Conservation (phyloP, 2,797 vertebrate species). For the Acanthurus tractus region DNA sequence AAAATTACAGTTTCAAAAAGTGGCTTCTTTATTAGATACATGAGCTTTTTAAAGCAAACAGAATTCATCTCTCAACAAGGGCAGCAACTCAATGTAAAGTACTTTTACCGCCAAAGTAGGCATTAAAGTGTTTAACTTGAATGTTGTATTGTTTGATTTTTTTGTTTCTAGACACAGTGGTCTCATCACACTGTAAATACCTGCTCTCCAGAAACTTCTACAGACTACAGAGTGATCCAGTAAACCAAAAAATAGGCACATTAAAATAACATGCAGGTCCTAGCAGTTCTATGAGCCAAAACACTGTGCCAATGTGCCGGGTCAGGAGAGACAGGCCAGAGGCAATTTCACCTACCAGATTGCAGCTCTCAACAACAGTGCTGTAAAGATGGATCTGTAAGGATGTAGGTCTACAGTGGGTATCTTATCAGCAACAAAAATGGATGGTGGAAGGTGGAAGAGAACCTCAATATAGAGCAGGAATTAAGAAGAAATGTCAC, state of each 20-base stretch:
- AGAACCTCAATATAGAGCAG: neutral
- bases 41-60: slow-evolving; percentile 39
- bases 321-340: slow-evolving; percentile 17
- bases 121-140: neutral
- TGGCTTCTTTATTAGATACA: slow-evolving; percentile 44
- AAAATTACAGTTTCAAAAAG: neutral
- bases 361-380: neutral
- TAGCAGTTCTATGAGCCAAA: neutral
- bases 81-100: slow-evolving; percentile 22
- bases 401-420: neutral
- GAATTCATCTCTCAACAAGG: slow-evolving; percentile 18
- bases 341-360: neutral
- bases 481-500: neutral
- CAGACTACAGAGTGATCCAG: neutral
- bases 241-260: neutral
- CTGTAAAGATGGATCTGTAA: neutral
- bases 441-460: too few species aligned
- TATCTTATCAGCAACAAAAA: neutral
- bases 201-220: slow-evolving; percentile 1
- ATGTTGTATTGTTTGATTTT: slow-evolving; percentile 7
- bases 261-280: slow-evolving; percentile 13
- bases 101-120: slow-evolving; percentile 6
- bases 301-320: neutral
- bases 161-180: neutral
- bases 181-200: neutral